Evolutionary conservation across 1,140 invertebrate species (phyloP), one percentile per base, ranked within the genome.

Genomic region (Maniola jurtina): DNA sequence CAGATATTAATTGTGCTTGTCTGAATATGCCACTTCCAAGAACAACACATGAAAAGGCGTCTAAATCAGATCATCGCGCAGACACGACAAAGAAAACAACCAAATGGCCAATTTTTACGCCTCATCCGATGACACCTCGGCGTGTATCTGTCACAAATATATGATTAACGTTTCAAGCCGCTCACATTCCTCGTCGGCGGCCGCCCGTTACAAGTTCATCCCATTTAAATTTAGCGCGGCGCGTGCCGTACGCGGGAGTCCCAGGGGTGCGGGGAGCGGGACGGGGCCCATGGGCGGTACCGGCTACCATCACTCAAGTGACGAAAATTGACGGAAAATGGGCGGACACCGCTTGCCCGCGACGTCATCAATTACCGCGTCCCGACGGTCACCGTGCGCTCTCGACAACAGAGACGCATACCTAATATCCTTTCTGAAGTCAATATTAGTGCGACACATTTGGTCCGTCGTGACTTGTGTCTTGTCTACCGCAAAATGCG

Each of bases 251-350:
- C 70, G 66, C 66, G 75, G 77, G 77, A 59, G 70, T 64, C 68
- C 55, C 68, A 65, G 76, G 71, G 70, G 73, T 11, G 47, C 7
- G 56, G 52, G 59, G 36, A 15, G 61, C 38, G 57, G 64, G 73
- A 65, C 65, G 68, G 67, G 66, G 66, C 68, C 55, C 45, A 69
- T 77, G 84, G 88, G 88, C 86, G 88, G 77, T 74, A 71, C 86
- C 75, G 65, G 78, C 78, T 70, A 87, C 88, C 88, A 90, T 90
- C 86, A 88, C 77, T 90, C 88, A 90, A 90, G 88, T 86, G 88
- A 90, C 88, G 88, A 90, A 90, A 90, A 90, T 90, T 89, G 88
- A 90, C 88, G 88, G 86, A 90, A 90, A 89, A 89, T 90, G 88
- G 88, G 88, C 88, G 88, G 88, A 89, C 86, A 85, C 78, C 77